A percentile compares a stretch with the other conserved stretches of the same genome.
Conservation (phyloP, 2,888 invertebrate species). For the Hydroisotoma schaefferi region DNA sequence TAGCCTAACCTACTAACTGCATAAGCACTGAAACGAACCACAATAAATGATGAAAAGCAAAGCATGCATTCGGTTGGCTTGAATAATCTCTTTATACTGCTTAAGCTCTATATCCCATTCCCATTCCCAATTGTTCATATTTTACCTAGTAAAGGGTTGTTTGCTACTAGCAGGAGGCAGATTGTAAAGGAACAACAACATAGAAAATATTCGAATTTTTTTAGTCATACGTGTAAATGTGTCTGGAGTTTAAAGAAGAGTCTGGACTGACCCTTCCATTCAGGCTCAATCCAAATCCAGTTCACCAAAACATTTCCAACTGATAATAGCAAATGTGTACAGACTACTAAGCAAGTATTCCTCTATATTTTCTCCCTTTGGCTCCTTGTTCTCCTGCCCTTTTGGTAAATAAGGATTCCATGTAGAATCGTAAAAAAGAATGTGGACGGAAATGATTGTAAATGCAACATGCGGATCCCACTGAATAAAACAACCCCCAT, state of each 20-base stretch:
- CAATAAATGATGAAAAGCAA: no score
- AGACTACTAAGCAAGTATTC: slow-evolving; percentile 17
- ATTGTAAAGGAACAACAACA: not conserved
- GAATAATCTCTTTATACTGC: no score
- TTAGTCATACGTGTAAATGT: not conserved
- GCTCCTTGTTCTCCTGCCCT: not conserved
- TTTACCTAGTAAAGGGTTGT: no score
- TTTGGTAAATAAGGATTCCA: slow-evolving; percentile 16
- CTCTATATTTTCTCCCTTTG: slow-evolving; percentile 1
- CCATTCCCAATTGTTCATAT: no score
- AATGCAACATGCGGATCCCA: no score
- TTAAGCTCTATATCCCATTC: no score
- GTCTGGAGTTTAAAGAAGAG: not conserved
- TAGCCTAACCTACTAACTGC: no score
- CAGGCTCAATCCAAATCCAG: slow-evolving; percentile 10
- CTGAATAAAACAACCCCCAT: no score
- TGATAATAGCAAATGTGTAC: slow-evolving; percentile 27
- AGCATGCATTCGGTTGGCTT: no score
- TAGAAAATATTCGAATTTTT: slow-evolving; percentile 8
- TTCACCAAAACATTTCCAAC: slow-evolving; percentile 23
- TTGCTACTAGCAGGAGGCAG: not conserved
- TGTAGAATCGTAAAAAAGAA: slow-evolving; percentile 13
- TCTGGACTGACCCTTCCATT: not conserved
- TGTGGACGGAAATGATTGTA: not conserved
- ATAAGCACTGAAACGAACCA: no score